These are phyloP conservation scores for Maccullochella peelii DNA, from an alignment of 2,113 vertebrate genomes.

Conservation along the genomic window DNA sequence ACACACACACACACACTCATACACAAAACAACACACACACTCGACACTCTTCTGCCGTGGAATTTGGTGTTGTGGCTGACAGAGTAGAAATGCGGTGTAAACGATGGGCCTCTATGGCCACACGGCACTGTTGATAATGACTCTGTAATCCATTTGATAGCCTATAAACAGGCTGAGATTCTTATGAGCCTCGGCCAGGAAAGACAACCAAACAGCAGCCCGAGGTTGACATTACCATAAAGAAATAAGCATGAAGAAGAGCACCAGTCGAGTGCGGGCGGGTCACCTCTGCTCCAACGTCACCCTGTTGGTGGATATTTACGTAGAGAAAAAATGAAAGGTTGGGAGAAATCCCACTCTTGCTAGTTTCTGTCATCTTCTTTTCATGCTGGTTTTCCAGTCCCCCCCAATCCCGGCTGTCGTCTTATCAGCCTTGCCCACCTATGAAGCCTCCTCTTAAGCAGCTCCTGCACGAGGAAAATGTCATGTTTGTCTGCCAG, in stretches of 20 bases:
- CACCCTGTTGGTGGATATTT: conserved; percentile 48
- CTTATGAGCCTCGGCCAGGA: conserved; percentile 42
- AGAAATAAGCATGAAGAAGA: conserved; percentile 52
- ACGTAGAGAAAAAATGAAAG: conserved; percentile 53
- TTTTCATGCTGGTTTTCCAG: conserved; percentile 62
- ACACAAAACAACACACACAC: neutral
- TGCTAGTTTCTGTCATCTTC: conserved; percentile 64
- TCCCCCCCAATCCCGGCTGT: conserved; percentile 52
- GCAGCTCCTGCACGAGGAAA: conserved; percentile 61
- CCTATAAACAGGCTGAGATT: conserved; percentile 64
- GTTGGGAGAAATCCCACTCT: conserved; percentile 44
- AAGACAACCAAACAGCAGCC: conserved; percentile 58
- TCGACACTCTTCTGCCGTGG: conserved; percentile 26
- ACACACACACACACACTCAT: neutral
- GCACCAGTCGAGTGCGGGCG: conserved; percentile 8
- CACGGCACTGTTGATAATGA: conserved; percentile 68
- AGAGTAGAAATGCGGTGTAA: conserved; percentile 61
- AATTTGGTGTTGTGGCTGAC: conserved; percentile 61
- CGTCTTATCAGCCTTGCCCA: conserved; percentile 73
- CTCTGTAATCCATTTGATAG: conserved; percentile 74
- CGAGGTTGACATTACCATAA: conserved; percentile 53
- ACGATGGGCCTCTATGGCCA: conserved; percentile 45
- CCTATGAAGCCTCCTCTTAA: conserved; percentile 73
- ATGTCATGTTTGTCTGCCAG: conserved; percentile 70
- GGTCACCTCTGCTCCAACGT: conserved; percentile 44